These are phyloP conservation scores for Alosa alosa DNA, from an alignment of 2,113 vertebrate species.

Conservation along the genomic window DNA sequence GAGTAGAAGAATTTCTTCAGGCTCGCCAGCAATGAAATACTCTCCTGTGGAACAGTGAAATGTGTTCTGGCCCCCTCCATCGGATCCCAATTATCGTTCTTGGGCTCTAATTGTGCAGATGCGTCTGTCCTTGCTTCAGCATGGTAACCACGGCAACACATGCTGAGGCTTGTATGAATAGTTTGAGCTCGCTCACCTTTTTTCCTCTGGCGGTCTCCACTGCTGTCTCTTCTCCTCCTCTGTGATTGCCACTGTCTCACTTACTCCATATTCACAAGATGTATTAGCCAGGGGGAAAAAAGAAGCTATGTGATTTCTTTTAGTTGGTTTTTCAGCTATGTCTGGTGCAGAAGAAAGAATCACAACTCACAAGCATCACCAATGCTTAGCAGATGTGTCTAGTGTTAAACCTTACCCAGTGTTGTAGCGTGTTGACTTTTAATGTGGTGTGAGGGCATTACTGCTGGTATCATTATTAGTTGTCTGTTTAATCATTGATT, in stretches of 20 bases:
- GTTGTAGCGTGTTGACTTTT: too few relatives aligned
- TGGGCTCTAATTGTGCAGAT: constrained; percentile 35
- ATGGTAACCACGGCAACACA: constrained; percentile 38
- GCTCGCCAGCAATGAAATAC: neutral
- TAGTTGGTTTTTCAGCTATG: too few relatives aligned
- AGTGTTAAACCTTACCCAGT: too few relatives aligned
- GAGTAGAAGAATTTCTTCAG: neutral
- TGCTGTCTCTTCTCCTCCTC: constrained; percentile 17
- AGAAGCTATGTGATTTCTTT: too few relatives aligned
- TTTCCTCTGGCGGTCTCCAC: constrained; percentile 39
- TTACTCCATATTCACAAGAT: too few relatives aligned
- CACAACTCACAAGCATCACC: too few relatives aligned
- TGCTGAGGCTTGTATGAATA: constrained; percentile 37
- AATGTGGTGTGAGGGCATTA: too few relatives aligned
- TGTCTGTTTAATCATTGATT: too few relatives aligned
- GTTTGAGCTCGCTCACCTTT: constrained; percentile 35
- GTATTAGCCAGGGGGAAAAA: too few relatives aligned
- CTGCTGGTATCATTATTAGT: too few relatives aligned
- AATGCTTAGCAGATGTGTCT: too few relatives aligned
- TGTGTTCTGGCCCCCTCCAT: neutral
- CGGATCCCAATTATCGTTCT: neutral
- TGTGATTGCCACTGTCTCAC: neutral
- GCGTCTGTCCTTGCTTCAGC: constrained; percentile 41
- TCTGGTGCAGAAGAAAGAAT: too few relatives aligned
- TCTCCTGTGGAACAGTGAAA: neutral